Base-by-base conservation (phyloP, 2,113 vertebrate genomes). In the Quiscalus mexicanus region DNA sequence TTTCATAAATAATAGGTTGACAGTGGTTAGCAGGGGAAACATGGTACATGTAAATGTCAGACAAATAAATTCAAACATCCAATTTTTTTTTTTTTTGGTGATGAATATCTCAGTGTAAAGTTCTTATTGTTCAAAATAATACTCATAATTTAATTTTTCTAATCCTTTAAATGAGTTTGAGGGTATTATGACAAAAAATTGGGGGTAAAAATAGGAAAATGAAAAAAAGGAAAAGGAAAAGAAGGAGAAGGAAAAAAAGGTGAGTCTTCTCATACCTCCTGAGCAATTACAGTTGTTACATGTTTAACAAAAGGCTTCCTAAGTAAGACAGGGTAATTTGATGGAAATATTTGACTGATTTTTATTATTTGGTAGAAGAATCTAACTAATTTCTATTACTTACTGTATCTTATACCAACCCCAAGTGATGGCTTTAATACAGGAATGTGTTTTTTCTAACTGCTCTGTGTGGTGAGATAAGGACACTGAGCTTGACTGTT, bases 1-100 rank as follows among this genome's bases (percentile, higher is more conserved):
- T 93, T 97, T 97, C 63, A 84, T 97, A 97, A 97, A 97, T 97
- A 96, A 91, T 87, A 65, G 78, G 95, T 74, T 91, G 94, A 94
- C 74, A 95, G 50, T 55, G 60, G 81, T 96, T 96, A 98, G 52
- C 70, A 94, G 90, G 95, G 70, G 60, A 93, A 79, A 84, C 41
- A 65, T 15, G 83, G 70, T 47, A 73, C 73, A 56, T 80, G 85
- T 90, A 95, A 93, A 96, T 90, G 91, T 92, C 82, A 94, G 62
- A 86, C 24, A 76, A 68, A 89, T 95, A 96, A 96, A 96, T 95
- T 74, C 47, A 88, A 87, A 53, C 60, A 27, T 87, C 90, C 35
- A 19, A 12, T 19, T 53, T 4, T 7, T 19, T 53, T 4, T 22
- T 58, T 56, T n/a, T 58, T 23, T 58, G 44, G 50, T 83, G 65